Evolutionary conservation across 2,113 vertebrate species (phyloP).

Genomic region (Neoarius graeffei): DNA sequence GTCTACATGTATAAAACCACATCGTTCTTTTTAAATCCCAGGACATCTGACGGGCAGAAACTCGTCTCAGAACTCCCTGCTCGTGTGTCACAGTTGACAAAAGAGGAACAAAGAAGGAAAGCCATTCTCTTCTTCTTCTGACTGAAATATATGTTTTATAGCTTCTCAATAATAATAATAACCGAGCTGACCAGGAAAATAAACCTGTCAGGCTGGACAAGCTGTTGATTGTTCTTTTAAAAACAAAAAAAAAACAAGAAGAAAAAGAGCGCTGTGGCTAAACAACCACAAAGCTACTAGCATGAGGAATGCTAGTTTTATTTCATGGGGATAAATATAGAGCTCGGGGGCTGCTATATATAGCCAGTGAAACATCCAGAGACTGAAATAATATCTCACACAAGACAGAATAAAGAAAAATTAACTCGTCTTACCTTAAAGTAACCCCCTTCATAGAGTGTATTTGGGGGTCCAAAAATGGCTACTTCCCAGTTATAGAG

Average conservation of each 20-base stretch:
- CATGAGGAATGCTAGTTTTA: background rate
- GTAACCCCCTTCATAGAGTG: conserved; percentile 94
- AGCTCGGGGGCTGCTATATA: conserved; percentile 30
- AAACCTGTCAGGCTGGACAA: background rate
- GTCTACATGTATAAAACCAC: too few species aligned
- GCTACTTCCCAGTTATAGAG: conserved; percentile 98
- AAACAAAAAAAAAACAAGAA: background rate
- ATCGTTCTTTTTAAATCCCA: background rate
- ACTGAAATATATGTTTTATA: background rate
- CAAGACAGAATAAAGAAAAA: too few species aligned
- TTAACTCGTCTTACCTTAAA: conserved; percentile 82
- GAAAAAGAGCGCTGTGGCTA: too few species aligned
- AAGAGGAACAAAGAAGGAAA: conserved; percentile 32
- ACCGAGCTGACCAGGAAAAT: background rate
- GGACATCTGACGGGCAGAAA: too few species aligned
- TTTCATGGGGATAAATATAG: conserved; percentile 27
- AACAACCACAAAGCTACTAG: background rate
- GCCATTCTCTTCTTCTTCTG: too few species aligned
- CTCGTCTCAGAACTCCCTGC: background rate
- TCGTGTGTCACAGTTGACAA: background rate
- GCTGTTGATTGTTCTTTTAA: background rate
- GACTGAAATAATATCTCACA: background rate
- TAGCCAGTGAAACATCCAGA: background rate
- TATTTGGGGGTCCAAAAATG: conserved; percentile 95
- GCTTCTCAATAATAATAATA: too few species aligned